These are phyloP conservation scores for Drosophila aff. DNA, from an alignment of 1,140 invertebrate genomes.

Conservation along the genomic window DNA sequence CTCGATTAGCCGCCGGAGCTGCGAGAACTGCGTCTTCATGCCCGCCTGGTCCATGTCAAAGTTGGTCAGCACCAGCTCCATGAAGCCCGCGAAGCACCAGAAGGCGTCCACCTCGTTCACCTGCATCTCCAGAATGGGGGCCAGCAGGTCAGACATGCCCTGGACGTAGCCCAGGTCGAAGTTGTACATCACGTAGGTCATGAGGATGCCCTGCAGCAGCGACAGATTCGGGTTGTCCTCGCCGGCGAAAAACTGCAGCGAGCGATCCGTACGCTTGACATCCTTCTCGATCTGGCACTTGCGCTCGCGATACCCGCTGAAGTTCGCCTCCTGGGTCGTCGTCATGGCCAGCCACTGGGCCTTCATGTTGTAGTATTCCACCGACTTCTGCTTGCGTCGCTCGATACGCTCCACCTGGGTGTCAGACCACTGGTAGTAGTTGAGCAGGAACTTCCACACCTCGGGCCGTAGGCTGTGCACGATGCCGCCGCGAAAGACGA, in stretches of 20 bases:
- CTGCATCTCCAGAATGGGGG: slow-evolving; percentile 94
- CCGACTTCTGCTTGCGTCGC: slow-evolving; percentile 89
- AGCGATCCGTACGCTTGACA: slow-evolving; percentile 97
- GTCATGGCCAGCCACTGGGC: slow-evolving; percentile 97
- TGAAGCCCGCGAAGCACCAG: slow-evolving; percentile 99
- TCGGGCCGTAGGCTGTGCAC: slow-evolving; percentile 90
- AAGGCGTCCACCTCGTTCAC: slow-evolving; percentile 93
- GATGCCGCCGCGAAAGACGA: slow-evolving; percentile 95
- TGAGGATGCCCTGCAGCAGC: slow-evolving; percentile 95
- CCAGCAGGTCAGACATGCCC: slow-evolving; percentile 98
- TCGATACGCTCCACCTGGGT: slow-evolving; percentile 90
- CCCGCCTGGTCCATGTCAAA: slow-evolving; percentile 99
- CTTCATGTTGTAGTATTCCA: slow-evolving; percentile 98
- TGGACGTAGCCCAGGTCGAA: slow-evolving; percentile 98
- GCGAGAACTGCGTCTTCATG: slow-evolving; percentile 96
- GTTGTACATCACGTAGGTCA: slow-evolving; percentile 99
- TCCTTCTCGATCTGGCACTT: slow-evolving; percentile 99
- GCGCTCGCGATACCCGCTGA: slow-evolving; percentile 94
- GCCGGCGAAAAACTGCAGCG: slow-evolving; percentile 95
- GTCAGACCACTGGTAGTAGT: slow-evolving; percentile 94
- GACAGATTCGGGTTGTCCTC: slow-evolving; percentile 96
- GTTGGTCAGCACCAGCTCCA: slow-evolving; percentile 98
- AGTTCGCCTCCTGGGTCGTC: slow-evolving; percentile 94
- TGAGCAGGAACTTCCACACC: slow-evolving; percentile 98
- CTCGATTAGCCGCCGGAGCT: slow-evolving; percentile 92